Evolutionary conservation across 1,140 invertebrate species (phyloP), one percentile per base, ranked within the genome.

Genomic region (Neodiprion fabricii): DNA sequence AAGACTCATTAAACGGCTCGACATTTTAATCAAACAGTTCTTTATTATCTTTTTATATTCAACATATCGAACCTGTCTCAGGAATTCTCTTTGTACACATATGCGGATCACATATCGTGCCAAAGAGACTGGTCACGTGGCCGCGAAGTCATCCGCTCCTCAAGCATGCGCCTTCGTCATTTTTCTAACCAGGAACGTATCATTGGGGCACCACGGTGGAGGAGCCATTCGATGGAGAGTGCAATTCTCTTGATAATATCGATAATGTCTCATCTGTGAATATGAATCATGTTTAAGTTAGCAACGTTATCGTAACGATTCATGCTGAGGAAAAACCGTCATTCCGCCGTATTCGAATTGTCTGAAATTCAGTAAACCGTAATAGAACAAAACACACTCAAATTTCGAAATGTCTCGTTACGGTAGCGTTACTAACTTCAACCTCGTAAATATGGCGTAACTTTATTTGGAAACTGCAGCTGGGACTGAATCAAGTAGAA

Each of bases 131-230:
- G 21, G 12, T 69, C 67, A 69, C 67, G 67, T 69, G 67, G 67
- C 7, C 67, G 21, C 11, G 67, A 23, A 61, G 5, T 61, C n/a
- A 61, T 12, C n/a, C 0, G 53, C 11, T 61, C n/a, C 53, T 61
- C 53, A 69, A 23, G 17, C 67, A 69, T 69, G 40, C 67, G 67
- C 67, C 21, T 9, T 69, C 67, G 67, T 69, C 21, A 21, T 21
- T 14, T 61, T 61, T 14, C 53, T 17, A 61, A 12, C n/a, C 53
- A 61, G 53, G 53, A 61, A 61, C 53, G 53, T 61, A 12, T 61
- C 53, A 61, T 5, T 5, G 28, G 28, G 28, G 28, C 28, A 5
- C 28, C 5, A 40, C 28, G 28, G 5, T 2, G 28, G 28, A 5
- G 2, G 2, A 1, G 1, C 28, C 1, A 40, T 5, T 3, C 28